Percentiles rank a stretch among this genome's conserved stretches.
phyloP scores from a whole-genome alignment of 2,888 invertebrate species.

The Phalera bucephala region DNA sequence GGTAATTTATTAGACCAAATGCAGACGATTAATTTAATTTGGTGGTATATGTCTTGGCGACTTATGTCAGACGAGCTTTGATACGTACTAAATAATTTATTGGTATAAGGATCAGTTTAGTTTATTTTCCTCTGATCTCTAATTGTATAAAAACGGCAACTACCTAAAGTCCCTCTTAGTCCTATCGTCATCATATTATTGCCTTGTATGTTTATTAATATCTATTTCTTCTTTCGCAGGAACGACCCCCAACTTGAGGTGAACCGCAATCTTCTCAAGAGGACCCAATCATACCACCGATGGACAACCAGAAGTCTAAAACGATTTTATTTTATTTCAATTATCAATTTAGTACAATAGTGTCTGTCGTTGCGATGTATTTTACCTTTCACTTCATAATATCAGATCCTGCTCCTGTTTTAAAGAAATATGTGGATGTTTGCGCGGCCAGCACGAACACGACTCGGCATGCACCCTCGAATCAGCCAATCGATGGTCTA shows the following conservation, averaged over 20 bases:
- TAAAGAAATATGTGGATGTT: slow-evolving; percentile 39
- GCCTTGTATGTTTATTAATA: no score
- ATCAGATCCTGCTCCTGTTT: slow-evolving; percentile 4
- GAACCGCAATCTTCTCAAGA: slow-evolving; percentile 18
- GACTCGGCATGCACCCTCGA: slow-evolving; percentile 43
- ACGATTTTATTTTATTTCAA: slow-evolving; percentile 16
- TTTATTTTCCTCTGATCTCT: no score
- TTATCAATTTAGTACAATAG: slow-evolving; percentile 19
- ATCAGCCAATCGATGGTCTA: slow-evolving; percentile 32
- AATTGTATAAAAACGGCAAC: no score
- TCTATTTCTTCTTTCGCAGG: slow-evolving; percentile 29
- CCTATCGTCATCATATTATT: no score
- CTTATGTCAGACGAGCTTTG: no score
- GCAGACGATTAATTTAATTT: no score
- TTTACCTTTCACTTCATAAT: not conserved
- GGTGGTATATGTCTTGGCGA: no score
- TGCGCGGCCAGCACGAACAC: slow-evolving; percentile 57
- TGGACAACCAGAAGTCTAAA: slow-evolving; percentile 38
- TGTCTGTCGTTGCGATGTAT: slow-evolving; percentile 39
- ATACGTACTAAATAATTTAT: no score
- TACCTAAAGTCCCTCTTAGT: no score
- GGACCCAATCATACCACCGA: slow-evolving; percentile 21
- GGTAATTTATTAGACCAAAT: no score
- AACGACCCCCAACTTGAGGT: slow-evolving; percentile 21
- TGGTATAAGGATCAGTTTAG: no score